A percentile compares a stretch with the other conserved stretches of the same genome.
Conservation (phyloP, 1,140 invertebrate species). For the Leptinotarsa texana region DNA sequence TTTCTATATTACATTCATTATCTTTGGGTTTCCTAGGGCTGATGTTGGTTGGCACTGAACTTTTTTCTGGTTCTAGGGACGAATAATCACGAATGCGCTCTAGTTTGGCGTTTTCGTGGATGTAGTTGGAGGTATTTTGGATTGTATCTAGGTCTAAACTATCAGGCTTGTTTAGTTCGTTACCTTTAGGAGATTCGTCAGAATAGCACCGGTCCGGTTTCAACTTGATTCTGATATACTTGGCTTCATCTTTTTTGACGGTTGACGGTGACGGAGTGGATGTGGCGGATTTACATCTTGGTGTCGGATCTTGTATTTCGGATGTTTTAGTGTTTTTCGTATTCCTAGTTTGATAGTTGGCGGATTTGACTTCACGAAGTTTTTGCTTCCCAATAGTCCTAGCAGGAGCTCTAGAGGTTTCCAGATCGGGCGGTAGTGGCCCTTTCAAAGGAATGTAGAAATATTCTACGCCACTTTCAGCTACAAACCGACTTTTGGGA, state of each 20-base stretch:
- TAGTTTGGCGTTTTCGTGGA: neutral
- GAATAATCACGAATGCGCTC: conserved; percentile 40
- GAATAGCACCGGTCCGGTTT: conserved; percentile 69
- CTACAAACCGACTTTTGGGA: conserved; percentile 43
- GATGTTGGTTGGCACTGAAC: conserved; percentile 47
- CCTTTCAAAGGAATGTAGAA: conserved; percentile 55
- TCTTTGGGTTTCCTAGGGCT: conserved; percentile 51
- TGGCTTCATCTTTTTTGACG: conserved; percentile 53
- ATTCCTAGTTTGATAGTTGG: conserved; percentile 13
- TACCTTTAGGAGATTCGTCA: conserved; percentile 45
- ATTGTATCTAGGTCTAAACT: conserved; percentile 36
- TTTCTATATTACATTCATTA: conserved; percentile 57
- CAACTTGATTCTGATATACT: conserved; percentile 67
- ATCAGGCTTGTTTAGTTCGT: conserved; percentile 38
- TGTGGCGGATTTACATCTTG: conserved; percentile 40
- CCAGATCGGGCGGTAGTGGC: conserved; percentile 48
- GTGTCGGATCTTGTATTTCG: neutral
- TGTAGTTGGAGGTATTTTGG: conserved; percentile 34
- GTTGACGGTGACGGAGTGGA: conserved; percentile 39
- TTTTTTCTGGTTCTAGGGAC: conserved; percentile 36
- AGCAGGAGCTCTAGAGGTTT: neutral
- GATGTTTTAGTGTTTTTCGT: conserved; percentile 21
- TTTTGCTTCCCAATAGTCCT: conserved; percentile 29
- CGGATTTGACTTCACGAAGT: conserved; percentile 24
- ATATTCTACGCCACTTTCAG: conserved; percentile 53